phyloP scores from a whole-genome alignment of 2,888 invertebrate genomes.

The Homarus gammarus region DNA sequence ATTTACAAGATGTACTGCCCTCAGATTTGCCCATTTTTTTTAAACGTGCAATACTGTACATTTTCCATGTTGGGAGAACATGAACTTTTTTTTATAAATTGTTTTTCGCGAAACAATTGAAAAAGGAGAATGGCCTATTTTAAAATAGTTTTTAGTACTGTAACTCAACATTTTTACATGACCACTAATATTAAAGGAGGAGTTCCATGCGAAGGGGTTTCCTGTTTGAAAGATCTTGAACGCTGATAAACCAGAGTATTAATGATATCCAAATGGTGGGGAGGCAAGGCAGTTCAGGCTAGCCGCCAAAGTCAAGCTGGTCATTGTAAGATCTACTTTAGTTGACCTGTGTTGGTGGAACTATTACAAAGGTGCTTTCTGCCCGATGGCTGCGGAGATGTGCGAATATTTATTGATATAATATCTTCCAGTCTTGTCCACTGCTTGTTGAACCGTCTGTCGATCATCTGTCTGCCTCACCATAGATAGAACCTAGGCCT shows the following conservation, averaged over 20 bases:
- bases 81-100: conserved; percentile 28
- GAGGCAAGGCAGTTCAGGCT: background rate
- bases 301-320: background rate
- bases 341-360: background rate
- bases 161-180: conserved; percentile 69
- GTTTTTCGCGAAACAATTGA: conserved; percentile 35
- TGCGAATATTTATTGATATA: background rate
- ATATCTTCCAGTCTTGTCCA: background rate
- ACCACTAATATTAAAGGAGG: conserved; percentile 56
- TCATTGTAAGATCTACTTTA: background rate
- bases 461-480: background rate
- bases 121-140: conserved; percentile 62
- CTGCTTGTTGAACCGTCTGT: background rate
- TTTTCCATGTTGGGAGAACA: conserved; percentile 34
- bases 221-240: conserved; percentile 33
- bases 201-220: conserved; percentile 18
- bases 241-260: background rate
- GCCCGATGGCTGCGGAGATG: background rate
- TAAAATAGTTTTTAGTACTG: conserved; percentile 54
- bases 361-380: background rate
- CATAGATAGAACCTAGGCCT: background rate
- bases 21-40: background rate
- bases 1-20: background rate
- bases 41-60: conserved; percentile 13
- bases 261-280: background rate